phyloP scores from a whole-genome alignment of 2,113 vertebrate genomes.

The Alligator mississippiensis region DNA sequence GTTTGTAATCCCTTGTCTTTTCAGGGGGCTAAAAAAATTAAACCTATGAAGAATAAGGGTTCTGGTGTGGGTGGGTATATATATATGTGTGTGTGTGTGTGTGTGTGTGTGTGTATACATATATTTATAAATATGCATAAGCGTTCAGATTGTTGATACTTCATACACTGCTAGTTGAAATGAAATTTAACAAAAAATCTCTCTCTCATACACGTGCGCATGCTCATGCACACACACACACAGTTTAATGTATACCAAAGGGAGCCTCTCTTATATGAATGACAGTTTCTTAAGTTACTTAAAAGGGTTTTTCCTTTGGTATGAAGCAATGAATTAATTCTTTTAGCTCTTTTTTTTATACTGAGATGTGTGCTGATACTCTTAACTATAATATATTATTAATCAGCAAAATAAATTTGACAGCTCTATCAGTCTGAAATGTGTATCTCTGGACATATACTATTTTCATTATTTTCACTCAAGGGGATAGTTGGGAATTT shows the following conservation, averaged over 20 bases:
- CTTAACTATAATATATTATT: not conserved
- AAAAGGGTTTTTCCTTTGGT: not conserved
- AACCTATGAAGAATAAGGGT: too few species aligned
- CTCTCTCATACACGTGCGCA: not conserved
- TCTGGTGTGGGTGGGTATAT: too few species aligned
- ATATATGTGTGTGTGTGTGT: too few species aligned
- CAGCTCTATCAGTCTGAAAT: not conserved
- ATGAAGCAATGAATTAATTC: not conserved
- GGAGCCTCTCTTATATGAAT: too few species aligned
- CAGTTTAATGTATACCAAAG: not conserved
- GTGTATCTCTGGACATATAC: not conserved
- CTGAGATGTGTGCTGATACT: not conserved
- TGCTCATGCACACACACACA: accelerated
- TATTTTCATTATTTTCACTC: conserved; percentile 1
- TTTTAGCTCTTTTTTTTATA: not conserved
- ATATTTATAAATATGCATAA: too few species aligned
- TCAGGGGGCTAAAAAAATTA: too few species aligned
- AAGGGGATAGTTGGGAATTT: not conserved
- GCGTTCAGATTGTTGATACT: too few species aligned
- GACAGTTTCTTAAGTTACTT: not conserved
- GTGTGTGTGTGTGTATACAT: too few species aligned
- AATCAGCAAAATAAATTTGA: not conserved
- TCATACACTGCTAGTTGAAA: too few species aligned
- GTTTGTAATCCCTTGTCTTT: too few species aligned
- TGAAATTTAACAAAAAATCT: too few species aligned